These are phyloP conservation scores for Volucella inflata DNA, from an alignment of 2,888 invertebrate species.

Conservation along the genomic window DNA sequence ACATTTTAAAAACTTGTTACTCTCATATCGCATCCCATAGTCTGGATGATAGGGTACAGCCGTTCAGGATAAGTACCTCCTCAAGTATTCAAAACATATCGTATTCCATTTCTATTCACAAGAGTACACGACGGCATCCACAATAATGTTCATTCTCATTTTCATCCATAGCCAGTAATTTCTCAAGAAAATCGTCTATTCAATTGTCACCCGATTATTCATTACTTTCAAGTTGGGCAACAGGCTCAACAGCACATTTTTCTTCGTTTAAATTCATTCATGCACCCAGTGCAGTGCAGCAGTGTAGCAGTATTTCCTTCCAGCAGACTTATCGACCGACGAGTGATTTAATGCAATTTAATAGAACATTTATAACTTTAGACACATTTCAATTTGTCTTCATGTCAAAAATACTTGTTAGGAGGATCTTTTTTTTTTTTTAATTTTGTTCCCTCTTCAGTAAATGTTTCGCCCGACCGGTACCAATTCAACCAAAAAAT, in stretches of 20 bases:
- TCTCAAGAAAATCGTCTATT: constrained; percentile 38
- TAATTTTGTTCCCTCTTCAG: constrained; percentile 1
- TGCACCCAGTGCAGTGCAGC: constrained; percentile 38
- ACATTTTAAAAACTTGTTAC: background rate
- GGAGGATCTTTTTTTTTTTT: constrained; percentile 28
- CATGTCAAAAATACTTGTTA: constrained; percentile 68
- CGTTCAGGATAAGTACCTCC: background rate
- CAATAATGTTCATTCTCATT: background rate
- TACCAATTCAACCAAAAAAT: background rate
- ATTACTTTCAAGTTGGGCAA: constrained; percentile 32
- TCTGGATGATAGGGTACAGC: background rate
- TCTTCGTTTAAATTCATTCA: constrained; percentile 13
- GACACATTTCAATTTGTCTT: constrained; percentile 76
- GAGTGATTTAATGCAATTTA: constrained; percentile 75
- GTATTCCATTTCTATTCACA: constrained; percentile 37
- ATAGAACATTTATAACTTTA: constrained; percentile 73
- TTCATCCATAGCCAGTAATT: constrained; percentile 31
- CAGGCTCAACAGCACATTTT: background rate
- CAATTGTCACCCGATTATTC: constrained; percentile 62
- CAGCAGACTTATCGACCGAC: constrained; percentile 54
- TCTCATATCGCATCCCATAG: constrained; percentile 17
- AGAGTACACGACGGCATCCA: constrained; percentile 1
- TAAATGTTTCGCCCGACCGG: background rate
- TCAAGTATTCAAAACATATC: constrained; percentile 23
- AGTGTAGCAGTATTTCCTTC: constrained; percentile 16